Evolutionary conservation across 2,797 vertebrate species (phyloP).

Genomic region (Enteromius anoplus): DNA sequence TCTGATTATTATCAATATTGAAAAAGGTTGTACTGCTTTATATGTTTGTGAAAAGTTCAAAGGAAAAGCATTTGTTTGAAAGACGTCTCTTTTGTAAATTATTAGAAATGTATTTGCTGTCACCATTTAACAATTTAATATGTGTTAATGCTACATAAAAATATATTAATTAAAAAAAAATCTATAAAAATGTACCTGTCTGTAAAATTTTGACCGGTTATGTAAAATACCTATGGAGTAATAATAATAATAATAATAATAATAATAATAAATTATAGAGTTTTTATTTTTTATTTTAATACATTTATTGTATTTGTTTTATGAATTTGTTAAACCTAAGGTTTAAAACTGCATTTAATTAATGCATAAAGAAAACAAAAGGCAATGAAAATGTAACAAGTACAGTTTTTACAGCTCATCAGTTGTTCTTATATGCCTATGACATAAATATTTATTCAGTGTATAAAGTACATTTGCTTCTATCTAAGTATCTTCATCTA

Average conservation of each 20-base stretch:
- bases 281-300: not conserved
- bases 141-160: not conserved
- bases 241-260: too few relatives aligned
- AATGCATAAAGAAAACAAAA: not conserved
- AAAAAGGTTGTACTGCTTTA: too few relatives aligned
- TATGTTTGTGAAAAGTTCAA: too few relatives aligned
- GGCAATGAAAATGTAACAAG: not conserved
- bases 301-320: not conserved
- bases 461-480: too few relatives aligned
- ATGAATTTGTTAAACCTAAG: not conserved
- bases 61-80: too few relatives aligned
- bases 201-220: not conserved
- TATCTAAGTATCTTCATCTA: too few relatives aligned
- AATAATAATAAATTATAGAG: not conserved
- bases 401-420: too few relatives aligned
- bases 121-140: not conserved
- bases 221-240: too few relatives aligned
- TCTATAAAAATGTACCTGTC: not conserved
- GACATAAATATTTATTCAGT: too few relatives aligned
- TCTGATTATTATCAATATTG: not conserved
- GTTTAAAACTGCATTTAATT: not conserved
- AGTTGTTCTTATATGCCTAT: too few relatives aligned
- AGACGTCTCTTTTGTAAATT: not conserved
- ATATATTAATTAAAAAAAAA: not conserved
- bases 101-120: not conserved